A percentile compares a stretch with the other conserved stretches of the same genome.
These are phyloP conservation scores for Actinopyga echinites DNA, from an alignment of 53 echinoderm and acorn worm species.

Conservation along the genomic window DNA sequence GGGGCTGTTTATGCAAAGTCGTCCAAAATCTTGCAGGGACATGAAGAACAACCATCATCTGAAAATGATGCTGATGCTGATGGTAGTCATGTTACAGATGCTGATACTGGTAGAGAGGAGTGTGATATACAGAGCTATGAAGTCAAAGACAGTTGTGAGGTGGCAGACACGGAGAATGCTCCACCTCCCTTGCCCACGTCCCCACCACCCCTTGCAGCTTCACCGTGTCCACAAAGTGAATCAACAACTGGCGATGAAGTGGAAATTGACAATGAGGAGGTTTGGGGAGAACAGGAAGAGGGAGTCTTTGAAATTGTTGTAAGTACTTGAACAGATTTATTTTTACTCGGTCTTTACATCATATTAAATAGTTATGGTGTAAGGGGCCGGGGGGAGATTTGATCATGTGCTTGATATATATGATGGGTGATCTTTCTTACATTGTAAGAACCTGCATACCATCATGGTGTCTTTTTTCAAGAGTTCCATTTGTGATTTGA, in stretches of 20 bases:
- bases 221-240: neutral
- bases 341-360: neutral
- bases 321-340: slow-evolving; percentile 36
- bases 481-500: too few relatives aligned
- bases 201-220: slow-evolving; percentile 44
- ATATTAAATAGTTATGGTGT: too few relatives aligned
- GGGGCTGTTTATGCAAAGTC: too few relatives aligned
- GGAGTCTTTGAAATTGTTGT: slow-evolving; percentile 93
- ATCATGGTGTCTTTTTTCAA: too few relatives aligned
- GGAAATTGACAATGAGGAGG: slow-evolving; percentile 27
- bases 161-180: slow-evolving; percentile 10
- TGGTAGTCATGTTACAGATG: neutral
- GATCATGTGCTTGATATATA: too few relatives aligned
- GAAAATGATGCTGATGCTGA: neutral
- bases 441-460: too few relatives aligned
- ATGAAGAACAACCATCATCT: too few relatives aligned
- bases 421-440: too few relatives aligned
- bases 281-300: slow-evolving; percentile 74
- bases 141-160: neutral
- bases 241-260: slow-evolving; percentile 10
- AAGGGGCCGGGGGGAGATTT: too few relatives aligned
- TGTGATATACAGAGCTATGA: neutral
- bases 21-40: too few relatives aligned
- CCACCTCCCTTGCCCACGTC: slow-evolving; percentile 52
- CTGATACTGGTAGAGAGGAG: neutral